These are phyloP conservation scores for Meles meles DNA, from an alignment of 2,113 vertebrate genomes.

Conservation along the genomic window DNA sequence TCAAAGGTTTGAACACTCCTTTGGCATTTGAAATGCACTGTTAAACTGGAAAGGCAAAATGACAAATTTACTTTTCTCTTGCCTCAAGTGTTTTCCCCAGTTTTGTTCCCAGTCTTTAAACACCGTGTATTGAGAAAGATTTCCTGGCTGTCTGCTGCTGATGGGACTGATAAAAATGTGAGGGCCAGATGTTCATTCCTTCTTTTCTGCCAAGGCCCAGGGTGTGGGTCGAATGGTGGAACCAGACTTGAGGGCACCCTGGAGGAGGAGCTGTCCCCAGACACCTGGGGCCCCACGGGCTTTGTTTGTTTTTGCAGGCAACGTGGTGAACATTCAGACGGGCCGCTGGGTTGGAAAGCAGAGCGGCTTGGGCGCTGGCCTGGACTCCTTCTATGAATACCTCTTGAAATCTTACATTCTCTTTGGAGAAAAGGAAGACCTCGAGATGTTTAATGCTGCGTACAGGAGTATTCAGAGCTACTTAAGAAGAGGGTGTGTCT, in stretches of 20 bases:
- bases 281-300: background rate
- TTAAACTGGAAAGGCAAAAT: background rate
- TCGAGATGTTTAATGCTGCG: slow-evolving; percentile 93
- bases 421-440: slow-evolving; percentile 96
- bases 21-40: background rate
- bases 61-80: background rate
- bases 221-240: background rate
- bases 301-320: slow-evolving; percentile 83
- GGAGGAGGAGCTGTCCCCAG: accelerated
- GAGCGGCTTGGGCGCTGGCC: slow-evolving; percentile 96
- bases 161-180: background rate
- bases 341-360: slow-evolving; percentile 98
- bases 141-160: background rate
- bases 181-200: background rate
- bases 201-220: background rate
- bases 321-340: slow-evolving; percentile 98
- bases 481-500: slow-evolving; percentile 93
- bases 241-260: background rate
- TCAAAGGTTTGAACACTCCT: background rate
- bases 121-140: background rate
- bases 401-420: slow-evolving; percentile 98
- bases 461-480: slow-evolving; percentile 96
- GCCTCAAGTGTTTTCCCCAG: background rate
- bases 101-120: background rate
- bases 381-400: slow-evolving; percentile 98